Evolutionary conservation across 2,888 invertebrate genomes (phyloP), one percentile per base, ranked within the genome.

Genomic region (Adelognathus sp.): DNA sequence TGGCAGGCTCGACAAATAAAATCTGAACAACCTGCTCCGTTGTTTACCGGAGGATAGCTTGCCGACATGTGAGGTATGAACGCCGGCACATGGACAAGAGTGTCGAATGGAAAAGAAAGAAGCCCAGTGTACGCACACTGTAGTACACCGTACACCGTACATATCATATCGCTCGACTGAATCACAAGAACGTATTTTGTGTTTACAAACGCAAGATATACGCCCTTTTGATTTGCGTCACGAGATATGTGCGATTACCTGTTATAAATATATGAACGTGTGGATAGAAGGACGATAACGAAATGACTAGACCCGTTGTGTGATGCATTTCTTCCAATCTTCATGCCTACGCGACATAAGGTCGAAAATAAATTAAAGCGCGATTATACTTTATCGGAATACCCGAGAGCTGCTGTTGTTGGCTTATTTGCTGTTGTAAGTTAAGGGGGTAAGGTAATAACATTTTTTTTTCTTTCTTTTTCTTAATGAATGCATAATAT

Each of bases 11-110:
- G 85, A 87, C 88, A 90, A 89, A 90, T 88, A 90, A 90, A 90
- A 91, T 89, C 89, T 84, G 87, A 89, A 89, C 89, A 90, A 90
- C 88, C 90, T 88, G 88, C 84, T 85, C 81, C 86, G 86, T 87
- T 89, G 89, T 90, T 89, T 90, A 85, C 86, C 87, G 85, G 88
- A 87, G 88, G 85, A 88, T 90, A 89, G 85, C 86, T 85, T 82
- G 58, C 54, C 73, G 56, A 63, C 16, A 56, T 16, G 67, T 69
- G n/a, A 29, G 67, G 31, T 46, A 69, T 33, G 36, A 77, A 69
- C 64, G 54, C 71, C 70, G 71, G 36, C 44, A 52, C 71, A 39
- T 58, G 29, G 58, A 58, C 24, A 77, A n/a, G n/a, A 7, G 16
- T 21, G 16, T 7, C 46, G 27, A 44, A 18, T 44, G 60, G 50